A percentile compares a stretch with the other conserved stretches of the same genome.
These are phyloP conservation scores for Mythimna impura DNA, from an alignment of 2,888 invertebrate genomes.

Conservation along the genomic window DNA sequence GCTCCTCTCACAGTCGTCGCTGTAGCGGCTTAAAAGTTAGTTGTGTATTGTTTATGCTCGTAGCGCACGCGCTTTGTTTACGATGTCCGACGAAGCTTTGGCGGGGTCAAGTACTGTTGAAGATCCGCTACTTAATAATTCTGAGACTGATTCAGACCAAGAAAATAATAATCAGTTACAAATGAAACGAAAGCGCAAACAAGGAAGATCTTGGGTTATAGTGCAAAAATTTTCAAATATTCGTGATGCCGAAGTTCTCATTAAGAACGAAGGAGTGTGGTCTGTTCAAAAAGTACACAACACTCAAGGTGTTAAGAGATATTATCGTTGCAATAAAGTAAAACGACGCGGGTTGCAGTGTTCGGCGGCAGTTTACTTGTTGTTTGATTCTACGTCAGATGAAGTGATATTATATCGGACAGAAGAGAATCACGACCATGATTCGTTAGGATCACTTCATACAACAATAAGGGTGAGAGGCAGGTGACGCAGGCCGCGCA, in stretches of 20 bases:
- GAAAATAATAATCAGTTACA: background rate
- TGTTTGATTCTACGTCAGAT: conserved; percentile 2
- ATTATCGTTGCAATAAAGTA: conserved; percentile 4
- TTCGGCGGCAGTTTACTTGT: conserved; percentile 9
- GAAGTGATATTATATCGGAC: conserved; percentile 10
- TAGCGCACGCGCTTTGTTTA: conserved; percentile 2
- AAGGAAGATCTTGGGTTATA: background rate
- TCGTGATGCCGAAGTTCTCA: conserved; percentile 1
- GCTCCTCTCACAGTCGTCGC: no score
- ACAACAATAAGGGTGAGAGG: no score
- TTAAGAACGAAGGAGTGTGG: background rate
- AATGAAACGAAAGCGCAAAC: background rate
- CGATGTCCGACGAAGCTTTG: conserved; percentile 1
- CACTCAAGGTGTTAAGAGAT: conserved; percentile 1
- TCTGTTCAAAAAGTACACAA: background rate
- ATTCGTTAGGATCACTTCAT: background rate
- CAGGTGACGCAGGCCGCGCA: no score
- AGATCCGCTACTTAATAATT: no score
- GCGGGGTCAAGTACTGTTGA: conserved; percentile 1
- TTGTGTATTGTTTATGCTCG: background rate
- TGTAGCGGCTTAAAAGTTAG: background rate
- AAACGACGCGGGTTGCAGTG: background rate
- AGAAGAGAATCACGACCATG: conserved; percentile 9
- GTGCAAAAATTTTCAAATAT: background rate
- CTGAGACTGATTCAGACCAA: no score